Base-by-base conservation (phyloP, 2,888 invertebrate genomes). In the Aphodius sticticus region DNA sequence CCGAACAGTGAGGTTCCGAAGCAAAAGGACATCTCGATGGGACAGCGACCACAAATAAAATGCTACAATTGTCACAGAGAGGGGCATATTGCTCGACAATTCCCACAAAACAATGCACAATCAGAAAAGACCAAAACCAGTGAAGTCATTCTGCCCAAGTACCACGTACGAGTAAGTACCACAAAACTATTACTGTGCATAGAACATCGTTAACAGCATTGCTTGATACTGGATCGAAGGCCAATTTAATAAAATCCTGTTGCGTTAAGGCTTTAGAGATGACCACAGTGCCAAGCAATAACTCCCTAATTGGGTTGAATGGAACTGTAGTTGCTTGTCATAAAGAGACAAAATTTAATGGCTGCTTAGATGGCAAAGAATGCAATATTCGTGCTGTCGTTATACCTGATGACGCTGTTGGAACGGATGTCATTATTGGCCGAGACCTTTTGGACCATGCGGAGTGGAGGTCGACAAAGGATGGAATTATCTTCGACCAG, bases 371-470 rank as follows among this genome's bases (percentile, higher is more conserved):
- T 72, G n/a, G 15, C 7, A 36, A 7, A 12, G 26, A 16, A 26
- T 78, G 16, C 35, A n/a, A 12, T 6, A 38, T 78, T 16, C 14
- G 69, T 7, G 69, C 74, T 16, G 69, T 69, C 7, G 9, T n/a
- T n/a, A n/a, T n/a, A n/a, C n/a, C n/a, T n/a, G n/a, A n/a, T n/a
- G n/a, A n/a, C n/a, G n/a, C n/a, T 37, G n/a, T 37, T 77, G 7
- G 69, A 7, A 75, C 72, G n/a, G 69, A 78, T n/a, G 5, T 78
- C 15, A 78, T 78, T 1, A n/a, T 78, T 14, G 78, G 75, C 2
- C 75, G 74, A 26, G 1, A 77, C 6, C 4, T 77, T 38, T n/a
- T 77, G 14, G 26, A 16, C 3, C 14, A n/a, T 16, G 53, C 37
- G 7, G 53, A 35, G 6, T 77, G 77, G 77, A 9, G 15, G 7